A percentile compares a stretch with the other conserved stretches of the same genome.
phyloP scores from a whole-genome alignment of 2,113 vertebrate species.

The Neogobius melanostomus region DNA sequence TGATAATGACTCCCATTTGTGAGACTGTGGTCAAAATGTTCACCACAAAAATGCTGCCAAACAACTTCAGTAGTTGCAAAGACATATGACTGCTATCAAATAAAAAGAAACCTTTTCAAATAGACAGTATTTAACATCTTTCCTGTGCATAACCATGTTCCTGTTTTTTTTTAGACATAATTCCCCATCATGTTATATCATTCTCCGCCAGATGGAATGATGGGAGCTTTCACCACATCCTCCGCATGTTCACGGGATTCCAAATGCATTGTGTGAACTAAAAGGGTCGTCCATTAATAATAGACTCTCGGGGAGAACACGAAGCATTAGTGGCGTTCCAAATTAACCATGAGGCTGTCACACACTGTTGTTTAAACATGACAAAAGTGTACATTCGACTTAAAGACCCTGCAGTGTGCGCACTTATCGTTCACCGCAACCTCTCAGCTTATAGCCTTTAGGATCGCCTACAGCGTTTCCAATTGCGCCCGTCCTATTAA shows the following conservation, averaged over 20 bases:
- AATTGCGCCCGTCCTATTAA: constrained; percentile 30
- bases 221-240: constrained; percentile 17
- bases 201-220: constrained; percentile 16
- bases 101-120: too few relatives aligned
- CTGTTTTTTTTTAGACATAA: constrained; percentile 17
- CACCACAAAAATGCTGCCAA: background rate
- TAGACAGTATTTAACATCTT: too few relatives aligned
- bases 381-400: constrained; percentile 21
- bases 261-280: constrained; percentile 28
- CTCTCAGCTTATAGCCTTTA: constrained; percentile 15
- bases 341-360: constrained; percentile 14
- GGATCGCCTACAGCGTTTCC: constrained; percentile 22
- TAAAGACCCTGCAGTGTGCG: constrained; percentile 5
- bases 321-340: constrained; percentile 8
- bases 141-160: constrained; percentile 13
- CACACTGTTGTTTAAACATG: constrained; percentile 10
- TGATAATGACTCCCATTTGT: background rate
- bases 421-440: background rate
- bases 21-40: background rate
- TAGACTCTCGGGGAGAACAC: constrained; percentile 8
- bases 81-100: too few relatives aligned
- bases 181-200: constrained; percentile 3
- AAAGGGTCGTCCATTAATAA: constrained; percentile 25
- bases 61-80: background rate
- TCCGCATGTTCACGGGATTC: constrained; percentile 34